phyloP scores from a whole-genome alignment of 2,888 invertebrate species.

The Embidobia sp. region DNA sequence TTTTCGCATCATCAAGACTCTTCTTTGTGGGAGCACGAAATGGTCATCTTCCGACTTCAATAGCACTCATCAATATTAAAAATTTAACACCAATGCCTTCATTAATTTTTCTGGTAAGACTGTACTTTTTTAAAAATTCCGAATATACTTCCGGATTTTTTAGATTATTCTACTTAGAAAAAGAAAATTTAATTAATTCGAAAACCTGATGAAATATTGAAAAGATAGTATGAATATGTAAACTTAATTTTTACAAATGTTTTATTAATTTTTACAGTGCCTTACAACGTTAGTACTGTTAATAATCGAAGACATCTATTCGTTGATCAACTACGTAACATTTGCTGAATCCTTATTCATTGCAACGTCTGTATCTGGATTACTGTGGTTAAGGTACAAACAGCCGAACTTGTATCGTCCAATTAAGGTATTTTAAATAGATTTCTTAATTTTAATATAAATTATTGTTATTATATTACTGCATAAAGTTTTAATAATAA shows the following conservation, averaged over 20 bases:
- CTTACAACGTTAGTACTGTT: conserved; percentile 90
- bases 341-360: conserved; percentile 96
- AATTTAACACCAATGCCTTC: conserved; percentile 93
- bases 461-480: conserved; percentile 37
- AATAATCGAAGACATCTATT: conserved; percentile 91
- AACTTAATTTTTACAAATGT: background rate
- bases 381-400: conserved; percentile 91
- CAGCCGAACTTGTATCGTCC: conserved; percentile 90
- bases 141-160: too few relatives aligned
- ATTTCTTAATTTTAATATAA: conserved; percentile 8
- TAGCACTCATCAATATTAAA: conserved; percentile 91
- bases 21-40: conserved; percentile 95
- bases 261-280: conserved; percentile 85
- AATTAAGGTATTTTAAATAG: conserved; percentile 89
- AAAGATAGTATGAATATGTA: too few relatives aligned
- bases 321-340: conserved; percentile 94
- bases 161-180: too few relatives aligned
- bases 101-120: conserved; percentile 91
- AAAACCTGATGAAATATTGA: too few relatives aligned
- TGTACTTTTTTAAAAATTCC: background rate
- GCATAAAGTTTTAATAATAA: background rate
- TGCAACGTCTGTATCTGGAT: conserved; percentile 90
- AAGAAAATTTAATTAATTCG: too few relatives aligned
- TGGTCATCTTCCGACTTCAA: conserved; percentile 92
- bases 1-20: conserved; percentile 94